Conservation (phyloP, 30 jellyfish, hydroid and myxozoan genomes). For the Haliclystus octoradiatus region DNA sequence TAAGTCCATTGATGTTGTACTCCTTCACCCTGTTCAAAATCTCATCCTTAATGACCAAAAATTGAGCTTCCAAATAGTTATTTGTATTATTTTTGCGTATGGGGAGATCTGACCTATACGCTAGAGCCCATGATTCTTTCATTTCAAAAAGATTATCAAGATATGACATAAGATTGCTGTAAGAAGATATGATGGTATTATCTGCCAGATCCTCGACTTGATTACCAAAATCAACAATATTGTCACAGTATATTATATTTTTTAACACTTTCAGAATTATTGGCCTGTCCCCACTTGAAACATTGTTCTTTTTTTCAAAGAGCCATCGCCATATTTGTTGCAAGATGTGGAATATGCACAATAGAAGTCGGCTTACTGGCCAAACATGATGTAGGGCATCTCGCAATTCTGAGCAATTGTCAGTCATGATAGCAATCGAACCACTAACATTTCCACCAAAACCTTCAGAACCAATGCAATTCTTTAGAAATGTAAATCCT, state of each 20-base stretch:
- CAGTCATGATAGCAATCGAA: conserved; percentile 4
- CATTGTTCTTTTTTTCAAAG: no score
- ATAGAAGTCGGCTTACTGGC: background rate
- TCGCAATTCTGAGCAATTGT: background rate
- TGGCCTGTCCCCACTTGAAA: no score
- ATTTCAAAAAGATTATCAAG: background rate
- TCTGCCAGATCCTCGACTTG: conserved; percentile 1
- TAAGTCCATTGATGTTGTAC: background rate
- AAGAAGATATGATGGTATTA: background rate
- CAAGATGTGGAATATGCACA: conserved; percentile 4
- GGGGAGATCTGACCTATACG: no score
- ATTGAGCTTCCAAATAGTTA: conserved; percentile 3
- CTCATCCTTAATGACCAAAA: background rate
- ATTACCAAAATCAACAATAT: no score
- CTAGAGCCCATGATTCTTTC: background rate
- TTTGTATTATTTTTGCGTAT: background rate
- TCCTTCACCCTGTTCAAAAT: background rate
- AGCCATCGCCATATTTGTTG: no score
- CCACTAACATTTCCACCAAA: conserved; percentile 1
- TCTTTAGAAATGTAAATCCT: background rate
- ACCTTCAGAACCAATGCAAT: background rate
- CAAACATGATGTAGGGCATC: conserved; percentile 3
- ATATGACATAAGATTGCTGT: background rate
- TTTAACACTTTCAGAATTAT: no score
- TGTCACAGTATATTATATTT: no score